Base-by-base conservation (phyloP, 64 coral and sea anemone genomes). In the Exaiptasia diaphana region DNA sequence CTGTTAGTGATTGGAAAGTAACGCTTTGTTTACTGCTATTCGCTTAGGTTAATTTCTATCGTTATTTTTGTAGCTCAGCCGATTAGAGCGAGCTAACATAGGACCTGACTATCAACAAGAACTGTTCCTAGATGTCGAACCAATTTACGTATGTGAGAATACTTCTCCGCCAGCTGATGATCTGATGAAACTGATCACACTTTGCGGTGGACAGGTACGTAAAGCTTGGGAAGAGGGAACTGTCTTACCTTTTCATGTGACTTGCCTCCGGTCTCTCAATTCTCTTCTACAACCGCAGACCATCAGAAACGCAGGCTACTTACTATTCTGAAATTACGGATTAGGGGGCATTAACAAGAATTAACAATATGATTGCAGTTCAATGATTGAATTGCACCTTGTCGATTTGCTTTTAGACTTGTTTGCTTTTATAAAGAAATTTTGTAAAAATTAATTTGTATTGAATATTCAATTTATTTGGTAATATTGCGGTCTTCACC, bases 131-230 rank as follows among this genome's bases (percentile, higher is more conserved):
- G 79, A 95, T 7, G 69, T 85, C 23, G 83, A 85, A 50, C 36
- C 69, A 3, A 95, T 95, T 38, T 95, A 79, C 57, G 68, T 95
- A 46, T 88, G 79, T 20, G 86, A 95, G 23, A 83, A 95, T 38
- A 63, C 80, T 8, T 89, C 80, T 11, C 91, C 91, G 35, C 91
- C 86, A 29, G 73, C 78, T 20, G 91, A 93, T 13, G 73, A 61
- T 0, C 54, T 93, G 24, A 93, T 84, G 21, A 17, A 45, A 2
- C 85, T 93, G 2, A 84, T 93, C 29, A 79, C 58, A 30, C 74
- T 56, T 26, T 93, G 91, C 53, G 91, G 91, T 32, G 91, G 91
- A 60, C 88, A 88, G 79, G 91, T 93, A 53, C 83, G 64, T 48
- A 35, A 20, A 28, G 28, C 7, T 25, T 28, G 17, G 29, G 5